phyloP scores from a whole-genome alignment of 2,888 invertebrate species.

The Scaeva pyrastri region DNA sequence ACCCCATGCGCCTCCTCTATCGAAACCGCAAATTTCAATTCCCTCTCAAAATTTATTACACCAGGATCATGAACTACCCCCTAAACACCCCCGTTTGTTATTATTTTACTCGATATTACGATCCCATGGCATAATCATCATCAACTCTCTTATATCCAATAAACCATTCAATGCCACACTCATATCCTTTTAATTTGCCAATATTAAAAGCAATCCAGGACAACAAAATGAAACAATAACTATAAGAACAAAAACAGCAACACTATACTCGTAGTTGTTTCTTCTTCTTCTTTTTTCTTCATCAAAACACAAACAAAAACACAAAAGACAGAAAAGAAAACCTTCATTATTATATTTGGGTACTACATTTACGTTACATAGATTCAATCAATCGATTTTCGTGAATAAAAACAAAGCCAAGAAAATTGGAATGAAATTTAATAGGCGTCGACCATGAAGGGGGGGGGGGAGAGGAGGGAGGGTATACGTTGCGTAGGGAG shows the following conservation, averaged over 20 bases:
- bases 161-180: conserved; percentile 62
- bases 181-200: conserved; percentile 69
- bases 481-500: neutral
- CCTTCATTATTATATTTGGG: conserved; percentile 1
- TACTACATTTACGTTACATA: conserved; percentile 3
- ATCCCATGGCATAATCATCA: neutral
- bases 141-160: conserved; percentile 44
- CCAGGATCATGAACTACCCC: conserved; percentile 13
- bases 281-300: neutral
- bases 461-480: neutral
- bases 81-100: neutral
- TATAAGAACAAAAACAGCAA: conserved; percentile 26
- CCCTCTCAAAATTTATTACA: conserved; percentile 34
- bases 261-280: neutral
- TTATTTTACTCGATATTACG: neutral
- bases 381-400: conserved; percentile 70
- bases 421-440: conserved; percentile 68
- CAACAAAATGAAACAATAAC: conserved; percentile 33
- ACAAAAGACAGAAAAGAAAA: neutral
- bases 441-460: conserved; percentile 59
- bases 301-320: neutral
- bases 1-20: neutral
- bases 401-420: conserved; percentile 65
- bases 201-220: conserved; percentile 67
- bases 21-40: conserved; percentile 69